Percentiles rank a stretch among this genome's conserved stretches.
Evolutionary conservation across 2,888 invertebrate species (phyloP).

Genomic region (Aradus depressus): DNA sequence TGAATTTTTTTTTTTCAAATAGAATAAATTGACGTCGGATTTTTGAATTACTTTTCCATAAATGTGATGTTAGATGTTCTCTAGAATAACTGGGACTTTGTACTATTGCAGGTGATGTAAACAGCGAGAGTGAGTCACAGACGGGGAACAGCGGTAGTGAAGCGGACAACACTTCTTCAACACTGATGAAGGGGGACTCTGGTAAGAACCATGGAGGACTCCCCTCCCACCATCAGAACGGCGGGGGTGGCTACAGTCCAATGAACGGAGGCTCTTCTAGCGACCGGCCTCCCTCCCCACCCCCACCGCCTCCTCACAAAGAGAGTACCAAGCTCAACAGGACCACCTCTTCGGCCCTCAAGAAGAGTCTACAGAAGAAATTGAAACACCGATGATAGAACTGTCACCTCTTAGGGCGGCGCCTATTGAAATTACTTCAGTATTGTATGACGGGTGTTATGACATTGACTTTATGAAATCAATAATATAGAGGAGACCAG

Average conservation of each 20-base stretch:
- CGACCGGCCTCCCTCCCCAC: conserved; percentile 23
- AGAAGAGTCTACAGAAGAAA: conserved; percentile 71
- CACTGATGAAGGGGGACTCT: conserved; percentile 29
- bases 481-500: too few relatives aligned
- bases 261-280: conserved; percentile 3
- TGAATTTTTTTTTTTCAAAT: too few relatives aligned
- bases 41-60: too few relatives aligned
- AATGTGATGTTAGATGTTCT: too few relatives aligned
- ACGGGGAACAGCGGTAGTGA: conserved; percentile 48
- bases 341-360: conserved; percentile 36
- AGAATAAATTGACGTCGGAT: too few relatives aligned
- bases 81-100: too few relatives aligned
- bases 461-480: too few relatives aligned
- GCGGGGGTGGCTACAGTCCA: conserved; percentile 6
- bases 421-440: too few relatives aligned
- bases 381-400: conserved; percentile 66
- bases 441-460: too few relatives aligned
- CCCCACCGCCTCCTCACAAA: conserved; percentile 23
- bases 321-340: conserved; percentile 24
- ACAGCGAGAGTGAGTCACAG: conserved; percentile 81
- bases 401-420: too few relatives aligned
- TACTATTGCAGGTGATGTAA: conserved; percentile 57
- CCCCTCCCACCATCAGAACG: conserved; percentile 15
- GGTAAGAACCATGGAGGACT: conserved; percentile 31
- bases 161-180: conserved; percentile 35